Percentiles rank a stretch among this genome's conserved stretches.
These are phyloP conservation scores for Lepeophtheirus salmonis DNA, from an alignment of 1,140 invertebrate genomes.

Conservation along the genomic window DNA sequence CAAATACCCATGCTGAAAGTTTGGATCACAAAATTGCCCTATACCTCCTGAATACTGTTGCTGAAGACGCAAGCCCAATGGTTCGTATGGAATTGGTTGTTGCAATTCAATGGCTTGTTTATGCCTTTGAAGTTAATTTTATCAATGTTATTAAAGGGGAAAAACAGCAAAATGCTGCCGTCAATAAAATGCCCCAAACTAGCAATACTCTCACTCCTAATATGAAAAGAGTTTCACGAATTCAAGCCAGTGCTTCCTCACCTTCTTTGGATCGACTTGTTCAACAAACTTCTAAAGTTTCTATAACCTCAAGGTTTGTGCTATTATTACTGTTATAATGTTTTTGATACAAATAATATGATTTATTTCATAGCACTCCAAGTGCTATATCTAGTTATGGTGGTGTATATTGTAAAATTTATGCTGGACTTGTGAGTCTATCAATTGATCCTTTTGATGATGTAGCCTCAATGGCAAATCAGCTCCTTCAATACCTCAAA, in stretches of 20 bases:
- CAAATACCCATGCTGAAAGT: constrained; percentile 75
- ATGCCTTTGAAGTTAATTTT: constrained; percentile 5
- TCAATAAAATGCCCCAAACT: background rate
- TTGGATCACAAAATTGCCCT: constrained; percentile 79
- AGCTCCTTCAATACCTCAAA: background rate
- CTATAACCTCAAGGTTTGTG: too few relatives aligned
- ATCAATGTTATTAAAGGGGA: constrained; percentile 10
- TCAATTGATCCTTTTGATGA: background rate
- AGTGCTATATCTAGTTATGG: background rate
- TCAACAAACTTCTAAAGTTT: too few relatives aligned
- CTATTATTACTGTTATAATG: too few relatives aligned
- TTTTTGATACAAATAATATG: too few relatives aligned
- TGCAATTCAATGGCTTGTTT: constrained; percentile 72
- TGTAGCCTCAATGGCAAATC: background rate
- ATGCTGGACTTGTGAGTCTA: background rate
- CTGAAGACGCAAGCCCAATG: constrained; percentile 62
- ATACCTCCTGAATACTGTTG: constrained; percentile 52
- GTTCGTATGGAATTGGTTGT: constrained; percentile 63
- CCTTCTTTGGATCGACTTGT: too few relatives aligned
- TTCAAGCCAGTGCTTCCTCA: too few relatives aligned
- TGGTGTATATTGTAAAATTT: constrained; percentile 11
- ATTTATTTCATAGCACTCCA: background rate
- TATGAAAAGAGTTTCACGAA: too few relatives aligned
- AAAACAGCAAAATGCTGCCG: background rate
- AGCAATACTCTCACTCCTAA: too few relatives aligned